Conservation (phyloP, 2,888 invertebrate genomes). For the Thereva nobilitata region DNA sequence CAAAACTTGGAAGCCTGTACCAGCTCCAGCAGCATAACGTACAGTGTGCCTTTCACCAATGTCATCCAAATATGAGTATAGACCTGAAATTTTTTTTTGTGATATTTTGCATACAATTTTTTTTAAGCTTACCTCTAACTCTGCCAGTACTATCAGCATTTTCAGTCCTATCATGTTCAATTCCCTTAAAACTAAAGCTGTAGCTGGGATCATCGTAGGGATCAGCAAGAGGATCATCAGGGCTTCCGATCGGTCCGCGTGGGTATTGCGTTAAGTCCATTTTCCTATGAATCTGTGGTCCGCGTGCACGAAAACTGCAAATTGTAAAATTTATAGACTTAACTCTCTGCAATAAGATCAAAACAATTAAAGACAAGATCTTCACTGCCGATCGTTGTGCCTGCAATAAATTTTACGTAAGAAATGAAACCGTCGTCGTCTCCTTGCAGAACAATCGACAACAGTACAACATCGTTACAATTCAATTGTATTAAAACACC, state of each 20-base stretch:
- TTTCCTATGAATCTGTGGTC: conserved; percentile 74
- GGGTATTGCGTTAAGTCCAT: conserved; percentile 72
- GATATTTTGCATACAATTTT: not conserved
- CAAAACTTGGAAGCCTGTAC: conserved; percentile 76
- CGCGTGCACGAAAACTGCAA: conserved; percentile 70
- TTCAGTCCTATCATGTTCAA: conserved; percentile 71
- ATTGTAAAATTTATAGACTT: not conserved
- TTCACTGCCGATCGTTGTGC: not conserved
- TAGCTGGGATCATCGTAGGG: conserved; percentile 79
- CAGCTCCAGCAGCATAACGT: conserved; percentile 74
- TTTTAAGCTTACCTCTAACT: conserved; percentile 60
- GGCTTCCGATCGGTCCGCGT: conserved; percentile 67
- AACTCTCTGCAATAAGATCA: not conserved
- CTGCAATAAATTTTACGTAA: conserved; percentile 21
- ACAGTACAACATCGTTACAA: conserved; percentile 6
- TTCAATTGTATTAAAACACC: conserved; percentile 37
- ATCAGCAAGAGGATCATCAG: conserved; percentile 74
- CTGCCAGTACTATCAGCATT: conserved; percentile 66
- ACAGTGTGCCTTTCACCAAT: conserved; percentile 76
- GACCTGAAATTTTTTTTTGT: conserved; percentile 57
- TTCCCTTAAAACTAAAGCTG: conserved; percentile 69
- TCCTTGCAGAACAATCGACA: conserved; percentile 16
- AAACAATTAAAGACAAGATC: too few species aligned
- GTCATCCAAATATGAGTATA: conserved; percentile 75
- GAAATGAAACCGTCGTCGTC: not conserved